Base-by-base conservation (phyloP, 1,140 invertebrate species). In the Mylabris phalerata region DNA sequence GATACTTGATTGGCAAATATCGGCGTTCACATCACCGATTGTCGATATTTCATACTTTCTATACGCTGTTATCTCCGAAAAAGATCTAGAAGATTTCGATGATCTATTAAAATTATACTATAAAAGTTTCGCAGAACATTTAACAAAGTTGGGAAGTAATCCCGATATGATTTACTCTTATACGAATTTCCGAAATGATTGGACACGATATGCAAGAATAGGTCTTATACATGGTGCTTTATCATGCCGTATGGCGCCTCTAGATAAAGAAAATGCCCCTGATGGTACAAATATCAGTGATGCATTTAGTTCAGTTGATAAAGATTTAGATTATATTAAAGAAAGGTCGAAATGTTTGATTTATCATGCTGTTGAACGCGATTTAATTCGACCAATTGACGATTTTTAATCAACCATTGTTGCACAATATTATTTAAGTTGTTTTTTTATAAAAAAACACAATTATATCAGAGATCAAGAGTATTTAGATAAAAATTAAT, bases 21-120 rank as follows among this genome's bases (percentile, higher is more conserved):
- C 73, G 4, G 70, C 79, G 4, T 78, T 77, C 59, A 75, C 77
- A 1, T 82, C 81, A 2, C 82, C 83, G 4, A 75, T 80, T 3
- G 76, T 75, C 1, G 82, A 84, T 59, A 59, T 85, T 43, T 75
- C 77, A 0, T 82, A 83, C 59, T 81, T 78, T 52, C 69, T 84
- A 3, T 83, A 79, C 56, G 76, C 76, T 60, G 77, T 77, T 49
- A 78, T 80, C 0, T 75, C 79, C 9, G 64, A 74, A 50, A 61
- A 73, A 5, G 73, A 82, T 27, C 70, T 81, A 9, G 55, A 66
- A 19, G 58, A 73, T 59, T 78, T 79, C 41, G 63, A 78, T 9
- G 48, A 71, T 25, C 66, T 82, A 10, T 46, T 84, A 1, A 61
- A 82, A 27, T 62, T 79, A 9, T 84, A 85, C 69, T 76, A 83